Conservation (phyloP, 1,140 invertebrate genomes). For the Zophobas atratus region DNA sequence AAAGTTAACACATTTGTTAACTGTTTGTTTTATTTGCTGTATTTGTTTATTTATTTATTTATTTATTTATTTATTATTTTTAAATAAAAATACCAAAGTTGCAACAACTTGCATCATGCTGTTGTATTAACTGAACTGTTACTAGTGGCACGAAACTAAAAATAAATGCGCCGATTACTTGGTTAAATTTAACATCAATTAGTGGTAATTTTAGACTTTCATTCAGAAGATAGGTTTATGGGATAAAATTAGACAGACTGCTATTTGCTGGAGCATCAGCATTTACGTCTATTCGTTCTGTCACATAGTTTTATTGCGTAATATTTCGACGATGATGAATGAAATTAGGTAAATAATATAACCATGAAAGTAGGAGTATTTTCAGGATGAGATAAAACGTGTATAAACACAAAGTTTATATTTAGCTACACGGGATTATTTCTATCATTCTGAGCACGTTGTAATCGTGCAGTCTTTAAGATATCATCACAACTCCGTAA, state of each 20-base stretch:
- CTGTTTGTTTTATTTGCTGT: not conserved
- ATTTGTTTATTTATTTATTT: too few species aligned
- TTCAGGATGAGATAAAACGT: slow-evolving; percentile 11
- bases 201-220: slow-evolving; percentile 23
- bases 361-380: slow-evolving; percentile 13
- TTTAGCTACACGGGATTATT: slow-evolving; percentile 9
- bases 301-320: slow-evolving; percentile 3
- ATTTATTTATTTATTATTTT: too few species aligned
- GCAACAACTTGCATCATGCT: slow-evolving; percentile 9
- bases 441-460: slow-evolving; percentile 22
- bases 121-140: not conserved
- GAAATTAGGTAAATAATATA: slow-evolving; percentile 23
- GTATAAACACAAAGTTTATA: slow-evolving; percentile 31
- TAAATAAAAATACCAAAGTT: not conserved
- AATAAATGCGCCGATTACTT: slow-evolving; percentile 16
- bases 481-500: slow-evolving; percentile 6
- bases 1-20: not conserved
- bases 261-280: not conserved
- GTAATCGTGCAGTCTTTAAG: slow-evolving; percentile 5
- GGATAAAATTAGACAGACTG: not conserved
- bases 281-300: not conserved
- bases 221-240: slow-evolving; percentile 1
- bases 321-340: slow-evolving; percentile 15
- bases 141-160: not conserved
- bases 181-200: slow-evolving; percentile 24